phyloP scores from a whole-genome alignment of 2,888 invertebrate species.

The Muschampia plurimacula region DNA sequence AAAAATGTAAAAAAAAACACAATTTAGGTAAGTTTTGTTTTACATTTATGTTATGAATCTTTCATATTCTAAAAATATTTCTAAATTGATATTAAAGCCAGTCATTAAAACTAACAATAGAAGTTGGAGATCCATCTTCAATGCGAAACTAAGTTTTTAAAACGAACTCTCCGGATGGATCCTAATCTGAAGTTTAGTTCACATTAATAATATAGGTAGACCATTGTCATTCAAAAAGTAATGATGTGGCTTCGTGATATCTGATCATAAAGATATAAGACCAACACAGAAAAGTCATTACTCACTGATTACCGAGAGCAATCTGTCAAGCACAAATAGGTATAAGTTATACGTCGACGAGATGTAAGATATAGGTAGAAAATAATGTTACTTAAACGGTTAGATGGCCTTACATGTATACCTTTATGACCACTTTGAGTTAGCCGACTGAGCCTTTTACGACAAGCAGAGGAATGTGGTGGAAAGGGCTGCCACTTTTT shows the following conservation, averaged over 20 bases:
- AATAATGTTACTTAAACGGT: slow-evolving; percentile 13
- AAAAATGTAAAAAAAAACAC: too few relatives aligned
- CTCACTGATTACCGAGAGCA: slow-evolving; percentile 17
- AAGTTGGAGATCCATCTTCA: too few relatives aligned
- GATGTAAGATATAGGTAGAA: slow-evolving; percentile 3
- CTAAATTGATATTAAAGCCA: too few relatives aligned
- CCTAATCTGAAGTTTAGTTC: too few relatives aligned
- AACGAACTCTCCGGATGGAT: too few relatives aligned
- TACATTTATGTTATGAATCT: too few relatives aligned
- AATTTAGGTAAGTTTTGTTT: too few relatives aligned
- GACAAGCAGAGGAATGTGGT: slow-evolving; percentile 44
- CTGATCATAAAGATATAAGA: not conserved
- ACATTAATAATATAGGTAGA: not conserved
- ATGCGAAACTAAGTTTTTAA: too few relatives aligned
- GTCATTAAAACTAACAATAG: too few relatives aligned
- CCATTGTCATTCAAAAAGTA: not conserved
- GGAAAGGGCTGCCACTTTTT: slow-evolving; percentile 13
- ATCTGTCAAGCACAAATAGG: slow-evolving; percentile 7
- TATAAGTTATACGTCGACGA: slow-evolving; percentile 4
- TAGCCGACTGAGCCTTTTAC: slow-evolving; percentile 45
- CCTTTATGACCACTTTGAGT: slow-evolving; percentile 25
- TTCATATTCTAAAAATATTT: too few relatives aligned
- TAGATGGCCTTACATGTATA: slow-evolving; percentile 17
- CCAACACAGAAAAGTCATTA: slow-evolving; percentile 1
- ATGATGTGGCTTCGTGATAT: not conserved